Conservation (phyloP, 2,113 vertebrate species). For the Carollia perspicillata region DNA sequence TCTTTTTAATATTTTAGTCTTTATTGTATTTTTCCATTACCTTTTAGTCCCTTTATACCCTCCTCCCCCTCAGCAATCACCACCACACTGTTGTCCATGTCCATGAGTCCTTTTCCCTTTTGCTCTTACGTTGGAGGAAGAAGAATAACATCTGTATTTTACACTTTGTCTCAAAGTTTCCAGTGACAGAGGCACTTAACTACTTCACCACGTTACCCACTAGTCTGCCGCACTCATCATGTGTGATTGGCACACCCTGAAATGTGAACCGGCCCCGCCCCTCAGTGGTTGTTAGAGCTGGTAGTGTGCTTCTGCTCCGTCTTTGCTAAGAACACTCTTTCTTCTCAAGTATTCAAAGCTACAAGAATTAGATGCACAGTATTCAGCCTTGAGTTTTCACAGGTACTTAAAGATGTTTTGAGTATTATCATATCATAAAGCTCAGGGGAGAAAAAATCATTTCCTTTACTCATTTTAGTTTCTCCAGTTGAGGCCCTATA, state of each 20-base stretch:
- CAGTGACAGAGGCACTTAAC: slow-evolving; percentile 58
- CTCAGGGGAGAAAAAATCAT: background rate
- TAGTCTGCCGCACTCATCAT: slow-evolving; percentile 71
- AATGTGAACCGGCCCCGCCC: slow-evolving; percentile 30
- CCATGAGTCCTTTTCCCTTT: too few relatives aligned
- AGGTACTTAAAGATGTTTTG: background rate
- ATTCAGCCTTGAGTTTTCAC: background rate
- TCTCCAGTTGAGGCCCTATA: background rate
- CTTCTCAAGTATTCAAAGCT: background rate
- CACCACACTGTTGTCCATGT: too few relatives aligned
- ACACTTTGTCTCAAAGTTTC: slow-evolving; percentile 59
- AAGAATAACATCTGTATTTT: slow-evolving; percentile 75
- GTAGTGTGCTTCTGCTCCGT: background rate
- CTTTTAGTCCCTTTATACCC: too few relatives aligned
- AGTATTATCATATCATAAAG: background rate
- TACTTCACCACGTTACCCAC: slow-evolving; percentile 67
- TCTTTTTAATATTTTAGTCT: background rate
- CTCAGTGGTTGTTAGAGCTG: background rate
- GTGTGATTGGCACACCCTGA: slow-evolving; percentile 77
- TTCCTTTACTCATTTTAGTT: background rate
- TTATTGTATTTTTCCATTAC: too few relatives aligned
- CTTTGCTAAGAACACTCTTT: background rate
- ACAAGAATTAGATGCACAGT: background rate
- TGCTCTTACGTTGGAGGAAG: slow-evolving; percentile 37
- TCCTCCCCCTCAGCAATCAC: too few relatives aligned